Evolutionary conservation across 2,113 vertebrate species (phyloP).

Genomic region (Neolamprologus devosi): DNA sequence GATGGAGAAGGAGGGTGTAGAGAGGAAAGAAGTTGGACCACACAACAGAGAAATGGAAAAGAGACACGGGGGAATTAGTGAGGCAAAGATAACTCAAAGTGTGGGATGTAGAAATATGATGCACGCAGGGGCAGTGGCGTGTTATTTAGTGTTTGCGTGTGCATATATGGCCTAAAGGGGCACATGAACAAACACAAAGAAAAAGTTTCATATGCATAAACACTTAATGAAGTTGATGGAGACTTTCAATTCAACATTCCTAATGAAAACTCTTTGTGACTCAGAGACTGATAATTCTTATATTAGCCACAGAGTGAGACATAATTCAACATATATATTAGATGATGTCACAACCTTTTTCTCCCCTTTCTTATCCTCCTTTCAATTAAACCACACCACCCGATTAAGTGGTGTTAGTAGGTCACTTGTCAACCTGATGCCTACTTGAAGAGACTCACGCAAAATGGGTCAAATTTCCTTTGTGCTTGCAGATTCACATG

Average conservation of each 20-base stretch:
- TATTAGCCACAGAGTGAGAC: not conserved
- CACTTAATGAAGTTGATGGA: not conserved
- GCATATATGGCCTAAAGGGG: not conserved
- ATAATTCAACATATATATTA: not conserved
- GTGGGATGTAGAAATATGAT: not conserved
- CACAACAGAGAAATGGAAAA: not conserved
- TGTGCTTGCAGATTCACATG: not conserved
- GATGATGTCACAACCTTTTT: not conserved
- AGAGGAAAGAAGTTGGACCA: not conserved
- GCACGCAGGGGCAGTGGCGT: not conserved
- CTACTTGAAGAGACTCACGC: not conserved
- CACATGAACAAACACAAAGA: not conserved
- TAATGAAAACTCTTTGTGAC: constrained; percentile 17
- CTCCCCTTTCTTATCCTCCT: not conserved
- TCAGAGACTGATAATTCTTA: not conserved
- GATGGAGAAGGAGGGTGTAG: not conserved
- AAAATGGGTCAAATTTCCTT: not conserved
- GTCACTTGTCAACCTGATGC: not conserved
- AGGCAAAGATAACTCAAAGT: not conserved
- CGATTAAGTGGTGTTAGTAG: not conserved
- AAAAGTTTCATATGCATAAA: not conserved
- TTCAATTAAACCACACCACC: not conserved
- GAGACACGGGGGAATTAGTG: not conserved
- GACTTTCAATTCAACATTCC: not conserved
- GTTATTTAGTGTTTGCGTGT: not conserved